A percentile compares a stretch with the other conserved stretches of the same genome.
phyloP scores from a whole-genome alignment of 2,888 invertebrate genomes.

The Drosophila anomelani region DNA sequence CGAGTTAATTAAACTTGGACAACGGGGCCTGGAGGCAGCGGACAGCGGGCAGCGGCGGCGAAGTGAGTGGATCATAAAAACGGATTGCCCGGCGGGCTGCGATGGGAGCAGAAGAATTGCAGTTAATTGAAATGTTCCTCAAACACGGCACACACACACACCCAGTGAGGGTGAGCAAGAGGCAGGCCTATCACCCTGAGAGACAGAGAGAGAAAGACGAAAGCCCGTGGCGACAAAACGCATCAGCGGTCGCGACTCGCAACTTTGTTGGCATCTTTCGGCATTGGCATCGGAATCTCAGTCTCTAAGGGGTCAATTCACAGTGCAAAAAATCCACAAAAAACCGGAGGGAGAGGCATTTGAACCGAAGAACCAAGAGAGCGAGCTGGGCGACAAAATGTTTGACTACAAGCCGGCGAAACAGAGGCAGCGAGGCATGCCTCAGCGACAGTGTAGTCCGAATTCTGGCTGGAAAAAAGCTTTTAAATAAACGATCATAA shows the following conservation, averaged over 20 bases:
- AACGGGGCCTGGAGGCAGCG: constrained; percentile 14
- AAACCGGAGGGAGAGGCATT: constrained; percentile 14
- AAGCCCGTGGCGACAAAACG: constrained; percentile 63
- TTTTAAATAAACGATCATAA: not conserved
- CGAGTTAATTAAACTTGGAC: constrained; percentile 78
- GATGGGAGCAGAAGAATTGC: constrained; percentile 70
- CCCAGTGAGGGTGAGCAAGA: constrained; percentile 13
- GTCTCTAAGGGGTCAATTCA: constrained; percentile 46
- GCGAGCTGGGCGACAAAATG: constrained; percentile 65
- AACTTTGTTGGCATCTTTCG: constrained; percentile 42
- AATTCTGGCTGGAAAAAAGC: constrained; percentile 1
- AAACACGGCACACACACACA: constrained; percentile 32
- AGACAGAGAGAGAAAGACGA: constrained; percentile 24
- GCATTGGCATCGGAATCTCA: constrained; percentile 28
- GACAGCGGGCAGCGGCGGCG: constrained; percentile 25
- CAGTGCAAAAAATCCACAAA: constrained; percentile 40
- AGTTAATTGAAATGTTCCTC: constrained; percentile 83
- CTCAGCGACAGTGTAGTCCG: not conserved
- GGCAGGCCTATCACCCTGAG: constrained; percentile 11
- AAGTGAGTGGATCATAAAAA: constrained; percentile 68
- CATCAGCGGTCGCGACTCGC: constrained; percentile 39
- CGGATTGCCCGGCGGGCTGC: constrained; percentile 59
- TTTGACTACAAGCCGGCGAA: constrained; percentile 68
- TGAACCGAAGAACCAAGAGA: constrained; percentile 26
- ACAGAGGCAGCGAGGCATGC: not conserved